phyloP scores from a whole-genome alignment of 2,888 invertebrate genomes.

The Trichogramma dendrolimi region DNA sequence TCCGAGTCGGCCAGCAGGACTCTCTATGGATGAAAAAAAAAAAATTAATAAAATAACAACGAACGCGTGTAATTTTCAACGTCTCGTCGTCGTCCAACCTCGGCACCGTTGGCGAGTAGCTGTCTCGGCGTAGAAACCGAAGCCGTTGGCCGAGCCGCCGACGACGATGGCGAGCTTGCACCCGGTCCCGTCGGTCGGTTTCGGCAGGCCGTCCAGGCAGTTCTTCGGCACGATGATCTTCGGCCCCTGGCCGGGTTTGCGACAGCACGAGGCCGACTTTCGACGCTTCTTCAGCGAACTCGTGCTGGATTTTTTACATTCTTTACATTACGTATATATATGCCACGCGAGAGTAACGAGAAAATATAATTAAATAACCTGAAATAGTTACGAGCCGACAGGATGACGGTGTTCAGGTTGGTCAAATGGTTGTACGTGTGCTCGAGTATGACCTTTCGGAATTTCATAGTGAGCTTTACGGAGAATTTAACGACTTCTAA shows the following conservation, averaged over 20 bases:
- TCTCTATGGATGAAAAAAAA: constrained; percentile 26
- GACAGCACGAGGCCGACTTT: neutral
- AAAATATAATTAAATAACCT: constrained; percentile 3
- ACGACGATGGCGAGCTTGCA: constrained; percentile 53
- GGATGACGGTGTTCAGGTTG: neutral
- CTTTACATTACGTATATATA: neutral
- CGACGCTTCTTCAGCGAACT: neutral
- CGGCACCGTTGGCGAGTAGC: constrained; percentile 50
- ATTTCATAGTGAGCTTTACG: constrained; percentile 1
- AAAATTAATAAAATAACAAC: neutral
- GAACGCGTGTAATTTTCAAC: neutral
- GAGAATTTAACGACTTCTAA: neutral
- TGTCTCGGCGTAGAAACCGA: constrained; percentile 52
- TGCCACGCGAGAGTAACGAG: neutral
- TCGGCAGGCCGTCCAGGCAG: constrained; percentile 10
- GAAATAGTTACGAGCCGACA: constrained; percentile 9
- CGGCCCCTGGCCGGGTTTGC: neutral
- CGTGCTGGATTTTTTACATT: neutral
- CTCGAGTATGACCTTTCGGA: neutral
- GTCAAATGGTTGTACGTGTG: neutral
- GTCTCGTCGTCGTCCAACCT: constrained; percentile 32
- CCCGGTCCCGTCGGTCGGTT: constrained; percentile 33
- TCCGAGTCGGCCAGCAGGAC: constrained; percentile 48
- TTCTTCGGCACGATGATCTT: constrained; percentile 25
- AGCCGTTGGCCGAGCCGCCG: constrained; percentile 51